These are phyloP conservation scores for Eupithecia subumbrata DNA, from an alignment of 2,888 invertebrate species.

Conservation along the genomic window DNA sequence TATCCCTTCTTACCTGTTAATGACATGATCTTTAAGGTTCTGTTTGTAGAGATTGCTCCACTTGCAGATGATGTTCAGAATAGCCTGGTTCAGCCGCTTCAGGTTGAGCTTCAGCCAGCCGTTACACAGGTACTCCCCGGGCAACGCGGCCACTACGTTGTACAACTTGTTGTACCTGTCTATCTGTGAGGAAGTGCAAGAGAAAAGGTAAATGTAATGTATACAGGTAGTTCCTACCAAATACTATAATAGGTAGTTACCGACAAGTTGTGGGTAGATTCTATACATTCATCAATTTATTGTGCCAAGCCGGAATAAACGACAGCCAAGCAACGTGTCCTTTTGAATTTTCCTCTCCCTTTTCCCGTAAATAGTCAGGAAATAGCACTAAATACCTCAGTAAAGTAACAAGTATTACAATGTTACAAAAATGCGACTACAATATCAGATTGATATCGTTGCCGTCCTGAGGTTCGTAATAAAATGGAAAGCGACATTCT, in stretches of 20 bases:
- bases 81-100: constrained; percentile 90
- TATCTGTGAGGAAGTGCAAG: constrained; percentile 80
- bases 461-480: neutral
- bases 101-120: constrained; percentile 92
- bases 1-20: neutral
- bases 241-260: too few species aligned
- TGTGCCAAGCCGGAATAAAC: too few species aligned
- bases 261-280: too few species aligned
- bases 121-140: constrained; percentile 87
- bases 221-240: too few species aligned
- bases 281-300: too few species aligned
- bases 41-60: constrained; percentile 95
- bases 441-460: too few species aligned
- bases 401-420: too few species aligned
- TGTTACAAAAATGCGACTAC: neutral
- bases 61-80: constrained; percentile 92
- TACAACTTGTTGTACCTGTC: constrained; percentile 92
- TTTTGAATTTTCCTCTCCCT: too few species aligned
- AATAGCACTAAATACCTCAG: too few species aligned
- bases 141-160: constrained; percentile 88
- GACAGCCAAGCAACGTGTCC: too few species aligned
- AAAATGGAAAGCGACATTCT: neutral
- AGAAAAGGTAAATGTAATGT: neutral
- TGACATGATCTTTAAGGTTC: constrained; percentile 91
- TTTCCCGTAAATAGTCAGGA: too few species aligned